Base-by-base conservation (phyloP, 2,888 invertebrate genomes). In the Agrotis ipsilon region DNA sequence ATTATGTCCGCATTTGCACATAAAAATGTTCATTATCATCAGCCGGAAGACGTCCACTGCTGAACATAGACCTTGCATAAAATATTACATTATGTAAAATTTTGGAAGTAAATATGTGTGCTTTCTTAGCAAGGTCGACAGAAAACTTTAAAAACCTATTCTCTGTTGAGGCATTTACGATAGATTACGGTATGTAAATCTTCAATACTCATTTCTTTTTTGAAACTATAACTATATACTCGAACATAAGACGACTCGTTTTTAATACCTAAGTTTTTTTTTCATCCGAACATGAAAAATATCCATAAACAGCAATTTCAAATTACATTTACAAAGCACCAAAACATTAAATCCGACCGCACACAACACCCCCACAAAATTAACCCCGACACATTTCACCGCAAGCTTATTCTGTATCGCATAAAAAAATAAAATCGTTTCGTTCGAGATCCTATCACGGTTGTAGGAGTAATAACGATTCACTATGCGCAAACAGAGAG, bases 401-500 rank as follows among this genome's bases (percentile, higher is more conserved):
- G 68, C 64, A 61, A 65, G 60, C 73, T 59, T 59, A 81, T 61
- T 71, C 55, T 43, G 61, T 54, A 69, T 58, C 66, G 48, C 66
- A 64, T 78, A 81, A 75, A 80, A 81, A 85, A 83, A 76, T 73
- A 75, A 75, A 75, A 83, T 75, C 79, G 72, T 77, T 79, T 72
- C 54, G 59, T 67, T 71, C 71, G 75, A 75, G 82, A 83, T 81
- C 81, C 76, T 82, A 90, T 87, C 87, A 83, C 83, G 81, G 85
- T 87, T 87, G 87, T 89, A 39, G 39, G 39, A 39, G 39, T 39
- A 89, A 91, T 89, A 92, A 87, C 87, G 85, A 89, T 88, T 90
- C 89, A 87, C 89, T 89, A 87, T 84, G 82, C 84, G 84, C 89
- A 92, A 92, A 93, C 90, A 90, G 81, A 88, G 87, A 88, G 87